These are phyloP conservation scores for Malthinus flaveolus DNA, from an alignment of 2,888 invertebrate species.

Conservation along the genomic window DNA sequence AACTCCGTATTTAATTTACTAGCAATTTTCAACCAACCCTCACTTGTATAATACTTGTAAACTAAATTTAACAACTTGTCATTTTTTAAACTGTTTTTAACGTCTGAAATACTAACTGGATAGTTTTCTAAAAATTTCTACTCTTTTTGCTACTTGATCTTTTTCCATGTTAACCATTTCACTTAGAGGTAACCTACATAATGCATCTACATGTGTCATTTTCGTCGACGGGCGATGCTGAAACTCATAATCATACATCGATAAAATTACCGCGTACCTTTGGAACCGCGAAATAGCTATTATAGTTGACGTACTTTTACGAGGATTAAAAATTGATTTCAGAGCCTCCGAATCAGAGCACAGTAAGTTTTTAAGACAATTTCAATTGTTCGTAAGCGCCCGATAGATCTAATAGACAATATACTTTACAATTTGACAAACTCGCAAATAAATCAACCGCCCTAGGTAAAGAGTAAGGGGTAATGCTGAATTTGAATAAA, in stretches of 20 bases:
- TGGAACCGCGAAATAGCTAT: conserved; percentile 1
- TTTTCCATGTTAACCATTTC: background rate
- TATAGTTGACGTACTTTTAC: background rate
- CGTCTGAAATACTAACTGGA: too few relatives aligned
- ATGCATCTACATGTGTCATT: background rate
- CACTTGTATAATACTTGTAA: conserved; percentile 8
- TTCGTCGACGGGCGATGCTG: background rate
- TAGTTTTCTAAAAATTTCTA: too few relatives aligned
- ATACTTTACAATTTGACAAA: conserved; percentile 34
- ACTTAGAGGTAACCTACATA: background rate
- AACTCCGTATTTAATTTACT: background rate
- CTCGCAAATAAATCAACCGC: conserved; percentile 30
- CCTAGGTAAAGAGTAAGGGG: too few relatives aligned
- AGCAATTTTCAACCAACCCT: conserved; percentile 11
- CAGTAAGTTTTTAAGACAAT: too few relatives aligned
- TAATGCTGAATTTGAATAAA: too few relatives aligned
- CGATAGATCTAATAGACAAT: too few relatives aligned
- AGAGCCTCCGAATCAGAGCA: background rate
- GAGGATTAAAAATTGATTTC: conserved; percentile 2
- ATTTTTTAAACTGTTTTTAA: background rate
- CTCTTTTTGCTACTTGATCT: too few relatives aligned
- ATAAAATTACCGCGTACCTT: too few relatives aligned
- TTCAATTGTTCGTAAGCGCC: too few relatives aligned
- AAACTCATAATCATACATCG: background rate
- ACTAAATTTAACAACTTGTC: conserved; percentile 6